phyloP scores from a whole-genome alignment of 1,140 invertebrate species.

The Lepidurus couesii region DNA sequence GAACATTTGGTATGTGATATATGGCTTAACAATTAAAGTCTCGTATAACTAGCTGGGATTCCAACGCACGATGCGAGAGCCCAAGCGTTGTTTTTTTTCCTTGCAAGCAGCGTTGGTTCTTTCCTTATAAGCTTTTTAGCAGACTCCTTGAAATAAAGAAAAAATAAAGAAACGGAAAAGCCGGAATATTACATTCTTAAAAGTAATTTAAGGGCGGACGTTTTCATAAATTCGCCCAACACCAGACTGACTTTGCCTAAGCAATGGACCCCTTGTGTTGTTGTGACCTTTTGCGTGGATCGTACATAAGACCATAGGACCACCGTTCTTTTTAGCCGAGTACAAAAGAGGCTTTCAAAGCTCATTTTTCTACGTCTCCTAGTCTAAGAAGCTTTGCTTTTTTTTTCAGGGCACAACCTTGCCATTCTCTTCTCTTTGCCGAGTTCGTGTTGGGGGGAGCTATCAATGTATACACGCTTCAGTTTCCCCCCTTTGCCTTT shows the following conservation, averaged over 20 bases:
- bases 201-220: slow-evolving; percentile 5
- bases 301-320: not conserved
- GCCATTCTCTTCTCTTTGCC: not conserved
- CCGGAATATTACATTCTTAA: not conserved
- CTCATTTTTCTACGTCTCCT: slow-evolving; percentile 13
- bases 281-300: not conserved
- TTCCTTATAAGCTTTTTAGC: too few species aligned
- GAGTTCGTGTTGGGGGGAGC: not conserved
- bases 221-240: slow-evolving; percentile 6
- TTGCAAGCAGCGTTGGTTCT: too few species aligned
- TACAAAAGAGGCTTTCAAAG: not conserved
- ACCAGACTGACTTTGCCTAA: slow-evolving; percentile 7
- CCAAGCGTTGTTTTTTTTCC: too few species aligned
- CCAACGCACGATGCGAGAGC: too few species aligned
- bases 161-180: not conserved
- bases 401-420: not conserved
- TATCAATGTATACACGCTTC: too few species aligned
- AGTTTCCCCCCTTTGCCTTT: too few species aligned
- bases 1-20: too few species aligned
- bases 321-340: not conserved
- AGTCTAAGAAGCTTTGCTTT: slow-evolving; percentile 4
- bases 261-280: not conserved
- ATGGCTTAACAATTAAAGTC: too few species aligned
- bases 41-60: too few species aligned
- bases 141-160: not conserved